Percentiles rank a stretch among this genome's conserved stretches.
Evolutionary conservation across 2,113 vertebrate genomes (phyloP).

Genomic region (Phainopepla nitens): DNA sequence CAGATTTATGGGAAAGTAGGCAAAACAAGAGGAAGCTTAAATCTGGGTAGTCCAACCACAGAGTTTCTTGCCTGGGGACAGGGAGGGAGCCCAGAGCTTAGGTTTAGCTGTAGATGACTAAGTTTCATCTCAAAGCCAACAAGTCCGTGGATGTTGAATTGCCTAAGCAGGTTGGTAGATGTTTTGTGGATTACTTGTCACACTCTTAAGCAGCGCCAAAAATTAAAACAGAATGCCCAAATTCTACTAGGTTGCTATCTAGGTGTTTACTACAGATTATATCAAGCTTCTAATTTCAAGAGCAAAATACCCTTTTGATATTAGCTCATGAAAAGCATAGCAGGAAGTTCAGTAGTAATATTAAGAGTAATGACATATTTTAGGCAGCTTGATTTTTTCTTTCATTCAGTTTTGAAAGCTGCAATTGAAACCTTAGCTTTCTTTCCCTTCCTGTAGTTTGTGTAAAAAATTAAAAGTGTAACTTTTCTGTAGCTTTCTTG

Average conservation of each 20-base stretch:
- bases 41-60: not conserved
- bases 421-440: not conserved
- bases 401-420: not conserved
- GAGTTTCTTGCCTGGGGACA: not conserved
- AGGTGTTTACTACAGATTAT: not conserved
- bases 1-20: not conserved
- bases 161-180: not conserved
- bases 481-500: not conserved
- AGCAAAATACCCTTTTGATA: not conserved
- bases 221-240: not conserved
- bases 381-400: not conserved
- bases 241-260: not conserved
- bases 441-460: not conserved
- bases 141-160: not conserved
- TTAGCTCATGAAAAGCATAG: not conserved
- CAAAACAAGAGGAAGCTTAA: not conserved
- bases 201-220: not conserved
- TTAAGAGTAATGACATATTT: not conserved
- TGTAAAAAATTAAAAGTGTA: not conserved
- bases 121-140: not conserved
- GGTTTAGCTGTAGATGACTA: not conserved
- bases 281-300: not conserved
- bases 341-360: not conserved
- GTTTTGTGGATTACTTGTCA: not conserved
- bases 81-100: not conserved